A percentile compares a stretch with the other conserved stretches of the same genome.
Conservation (phyloP, 2,797 vertebrate species). For the Heterohyrax brucei region DNA sequence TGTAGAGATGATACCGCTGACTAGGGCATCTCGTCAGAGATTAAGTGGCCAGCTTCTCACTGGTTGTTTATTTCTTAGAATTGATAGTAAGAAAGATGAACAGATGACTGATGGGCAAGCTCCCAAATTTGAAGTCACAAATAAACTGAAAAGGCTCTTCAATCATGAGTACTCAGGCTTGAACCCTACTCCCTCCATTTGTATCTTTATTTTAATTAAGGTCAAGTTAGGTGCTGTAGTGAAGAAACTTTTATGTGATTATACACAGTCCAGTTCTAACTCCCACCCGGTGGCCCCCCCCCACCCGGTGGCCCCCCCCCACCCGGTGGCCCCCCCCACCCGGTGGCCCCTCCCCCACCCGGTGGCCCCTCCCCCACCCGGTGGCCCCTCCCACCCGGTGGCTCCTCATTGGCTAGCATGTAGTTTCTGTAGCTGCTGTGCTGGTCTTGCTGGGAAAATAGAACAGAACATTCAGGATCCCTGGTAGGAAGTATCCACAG, state of each 20-base stretch:
- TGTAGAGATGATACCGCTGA: not conserved
- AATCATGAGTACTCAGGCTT: too few species aligned
- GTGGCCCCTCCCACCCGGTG: rapidly evolving
- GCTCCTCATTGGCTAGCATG: too few species aligned
- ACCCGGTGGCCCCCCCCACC: too few species aligned
- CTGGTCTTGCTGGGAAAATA: rapidly evolving
- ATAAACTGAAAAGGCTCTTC: too few species aligned
- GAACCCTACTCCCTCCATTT: not conserved
- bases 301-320: too few species aligned
- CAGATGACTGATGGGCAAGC: not conserved
- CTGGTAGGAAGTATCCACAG: not conserved
- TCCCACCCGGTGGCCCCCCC: too few species aligned
- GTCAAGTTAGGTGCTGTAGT: not conserved
- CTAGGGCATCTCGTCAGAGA: not conserved
- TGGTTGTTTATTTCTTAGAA: not conserved
- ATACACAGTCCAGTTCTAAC: not conserved
- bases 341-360: too few species aligned
- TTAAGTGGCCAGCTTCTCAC: too few species aligned
- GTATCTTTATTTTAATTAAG: not conserved
- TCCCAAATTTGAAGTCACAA: not conserved
- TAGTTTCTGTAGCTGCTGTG: too few species aligned
- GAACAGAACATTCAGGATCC: rapidly evolving
- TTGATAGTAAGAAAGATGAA: not conserved
- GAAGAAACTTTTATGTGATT: rapidly evolving
- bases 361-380: too few species aligned